Base-by-base conservation (phyloP, 2,113 vertebrate species). In the Apteryx mantelli region DNA sequence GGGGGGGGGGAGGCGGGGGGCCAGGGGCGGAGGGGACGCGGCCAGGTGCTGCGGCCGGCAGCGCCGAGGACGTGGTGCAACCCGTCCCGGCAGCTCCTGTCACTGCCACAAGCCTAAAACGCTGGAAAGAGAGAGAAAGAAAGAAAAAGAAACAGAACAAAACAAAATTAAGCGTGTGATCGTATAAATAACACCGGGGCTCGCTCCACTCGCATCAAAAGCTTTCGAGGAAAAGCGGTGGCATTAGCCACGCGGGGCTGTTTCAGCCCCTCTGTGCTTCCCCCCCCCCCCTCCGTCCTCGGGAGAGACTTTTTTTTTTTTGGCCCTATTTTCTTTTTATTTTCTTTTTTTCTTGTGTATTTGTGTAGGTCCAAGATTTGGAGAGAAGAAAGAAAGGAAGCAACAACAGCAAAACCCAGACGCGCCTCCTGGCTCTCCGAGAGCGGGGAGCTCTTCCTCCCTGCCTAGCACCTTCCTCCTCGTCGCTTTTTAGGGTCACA, bases 221-320 rank as follows among this genome's bases (percentile, higher is more conserved):
- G 90, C 96, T 89, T 94, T 96, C 93, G 87, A 95, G 87, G 96
- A 96, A 96, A 93, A 91, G 70, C 30, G 44, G 87, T 78, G 80
- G 58, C 92, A 89, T 42, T 25, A n/a, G 22, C 25, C 61, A 28
- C 36, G 7, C 52, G 52, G 81, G 63, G 69, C 7, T 88, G 53
- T 11, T 52, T 42, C 52, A 53, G 38, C 46, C 58, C 42, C 30
- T 61, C 58, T 20, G 68, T 5, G 61, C 22, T 24, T 30, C 4
- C 22, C 44, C 38, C 9, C 9, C 36, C 7, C 36, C 44, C 46
- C 28, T 5, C 46, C 46, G 46, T 64, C 34, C 30, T 76, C 44
- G 34, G 30, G 36, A 36, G 32, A 3, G 42, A 36, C 9, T 70
- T 15, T 58, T n/a, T 42, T 38, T 55, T 58, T n/a, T 42, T 38